Evolutionary conservation across 2,797 vertebrate species (phyloP).

Genomic region (Sebastes nivosus): DNA sequence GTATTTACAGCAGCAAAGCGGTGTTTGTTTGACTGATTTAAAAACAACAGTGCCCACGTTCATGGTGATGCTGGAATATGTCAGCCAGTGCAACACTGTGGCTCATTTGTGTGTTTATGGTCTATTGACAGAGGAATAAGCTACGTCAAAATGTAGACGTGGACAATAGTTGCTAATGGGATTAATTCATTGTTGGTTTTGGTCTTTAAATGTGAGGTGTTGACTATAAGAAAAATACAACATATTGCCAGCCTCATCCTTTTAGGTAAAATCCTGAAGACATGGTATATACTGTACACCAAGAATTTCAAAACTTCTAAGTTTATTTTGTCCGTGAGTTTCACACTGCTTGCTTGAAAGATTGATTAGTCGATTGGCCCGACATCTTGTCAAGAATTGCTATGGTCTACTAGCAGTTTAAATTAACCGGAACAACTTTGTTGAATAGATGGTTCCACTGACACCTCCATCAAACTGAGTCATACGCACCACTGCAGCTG

Average conservation of each 20-base stretch:
- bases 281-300: not conserved
- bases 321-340: not conserved
- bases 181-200: no score
- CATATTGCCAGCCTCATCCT: not conserved
- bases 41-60: not conserved
- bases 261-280: not conserved
- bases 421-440: constrained; percentile 1
- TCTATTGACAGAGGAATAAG: not conserved
- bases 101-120: not conserved
- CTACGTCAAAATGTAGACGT: not conserved
- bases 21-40: not conserved
- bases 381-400: not conserved
- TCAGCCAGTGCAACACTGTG: not conserved
- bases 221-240: not conserved
- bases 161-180: not conserved
- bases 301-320: not conserved
- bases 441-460: not conserved
- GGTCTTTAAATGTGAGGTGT: not conserved
- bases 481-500: not conserved
- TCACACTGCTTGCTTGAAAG: not conserved
- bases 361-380: not conserved
- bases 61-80: not conserved
- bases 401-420: not conserved
- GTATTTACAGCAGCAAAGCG: not conserved
- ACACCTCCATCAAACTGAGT: not conserved